Evolutionary conservation across 2,888 invertebrate genomes (phyloP).

Genomic region (Synanthedon tipuliformis): DNA sequence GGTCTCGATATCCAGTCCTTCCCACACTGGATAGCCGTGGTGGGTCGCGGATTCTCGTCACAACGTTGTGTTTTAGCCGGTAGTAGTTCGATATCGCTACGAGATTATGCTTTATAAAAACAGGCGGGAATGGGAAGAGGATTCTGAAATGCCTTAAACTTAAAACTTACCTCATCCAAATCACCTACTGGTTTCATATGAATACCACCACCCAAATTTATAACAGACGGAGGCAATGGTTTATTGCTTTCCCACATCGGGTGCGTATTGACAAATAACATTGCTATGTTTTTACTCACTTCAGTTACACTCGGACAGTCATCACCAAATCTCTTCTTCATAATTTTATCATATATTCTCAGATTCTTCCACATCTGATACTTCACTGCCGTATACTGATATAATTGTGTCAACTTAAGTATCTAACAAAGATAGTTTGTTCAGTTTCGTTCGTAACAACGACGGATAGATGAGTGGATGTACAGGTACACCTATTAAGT

Average conservation of each 20-base stretch:
- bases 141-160: too few relatives aligned
- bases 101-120: too few relatives aligned
- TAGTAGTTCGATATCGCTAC: too few relatives aligned
- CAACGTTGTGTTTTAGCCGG: too few relatives aligned
- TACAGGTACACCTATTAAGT: background rate
- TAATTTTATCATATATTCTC: background rate
- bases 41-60: too few relatives aligned
- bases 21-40: too few relatives aligned
- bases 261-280: conserved; percentile 27
- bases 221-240: conserved; percentile 22
- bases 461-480: background rate
- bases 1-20: too few relatives aligned
- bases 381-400: background rate
- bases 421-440: background rate
- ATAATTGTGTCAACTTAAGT: background rate
- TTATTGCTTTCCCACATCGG: conserved; percentile 14
- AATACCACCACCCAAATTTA: conserved; percentile 23
- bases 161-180: too few relatives aligned
- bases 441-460: background rate
- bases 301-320: background rate
- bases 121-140: too few relatives aligned
- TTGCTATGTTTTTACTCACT: conserved; percentile 8
- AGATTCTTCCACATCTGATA: background rate
- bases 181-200: conserved; percentile 9
- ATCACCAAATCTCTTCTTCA: background rate